A percentile compares a stretch with the other conserved stretches of the same genome.
Conservation (phyloP, 2,113 vertebrate species). For the Cyprinodon tularosa region DNA sequence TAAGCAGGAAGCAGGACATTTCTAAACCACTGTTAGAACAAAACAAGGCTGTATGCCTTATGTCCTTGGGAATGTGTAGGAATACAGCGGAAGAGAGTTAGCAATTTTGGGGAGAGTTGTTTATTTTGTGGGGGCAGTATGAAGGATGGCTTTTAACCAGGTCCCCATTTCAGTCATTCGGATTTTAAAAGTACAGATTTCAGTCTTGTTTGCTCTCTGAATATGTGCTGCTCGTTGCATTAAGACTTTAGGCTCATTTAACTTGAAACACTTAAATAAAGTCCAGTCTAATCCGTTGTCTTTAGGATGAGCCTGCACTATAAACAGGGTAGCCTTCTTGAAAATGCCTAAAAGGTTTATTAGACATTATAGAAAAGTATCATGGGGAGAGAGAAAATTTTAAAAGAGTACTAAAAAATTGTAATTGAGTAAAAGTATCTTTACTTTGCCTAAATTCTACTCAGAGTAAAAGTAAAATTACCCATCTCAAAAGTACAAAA, state of each 20-base stretch:
- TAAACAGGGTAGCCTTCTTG: not conserved
- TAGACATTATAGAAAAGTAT: not conserved
- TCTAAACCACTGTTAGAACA: conserved; percentile 49
- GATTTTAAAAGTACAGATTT: not conserved
- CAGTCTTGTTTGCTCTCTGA: not conserved
- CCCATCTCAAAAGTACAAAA: too few species aligned
- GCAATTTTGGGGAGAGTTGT: not conserved
- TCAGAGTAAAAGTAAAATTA: too few species aligned
- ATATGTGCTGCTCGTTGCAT: not conserved
- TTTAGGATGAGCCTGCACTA: not conserved
- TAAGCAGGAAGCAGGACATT: conserved; percentile 56
- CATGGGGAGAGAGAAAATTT: too few species aligned
- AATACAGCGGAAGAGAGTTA: conserved; percentile 38
- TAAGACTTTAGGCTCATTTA: not conserved
- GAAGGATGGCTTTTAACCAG: not conserved
- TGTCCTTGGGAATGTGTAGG: conserved; percentile 56
- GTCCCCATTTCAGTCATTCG: not conserved
- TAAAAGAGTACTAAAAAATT: too few species aligned
- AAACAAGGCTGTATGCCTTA: conserved; percentile 35
- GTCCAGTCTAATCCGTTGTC: not conserved
- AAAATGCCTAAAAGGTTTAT: not conserved
- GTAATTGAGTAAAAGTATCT: too few species aligned
- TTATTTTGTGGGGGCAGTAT: not conserved
- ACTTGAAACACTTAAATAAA: not conserved
- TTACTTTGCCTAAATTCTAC: too few species aligned